Base-by-base conservation (phyloP, 2,113 vertebrate species). In the Notechis scutatus region DNA sequence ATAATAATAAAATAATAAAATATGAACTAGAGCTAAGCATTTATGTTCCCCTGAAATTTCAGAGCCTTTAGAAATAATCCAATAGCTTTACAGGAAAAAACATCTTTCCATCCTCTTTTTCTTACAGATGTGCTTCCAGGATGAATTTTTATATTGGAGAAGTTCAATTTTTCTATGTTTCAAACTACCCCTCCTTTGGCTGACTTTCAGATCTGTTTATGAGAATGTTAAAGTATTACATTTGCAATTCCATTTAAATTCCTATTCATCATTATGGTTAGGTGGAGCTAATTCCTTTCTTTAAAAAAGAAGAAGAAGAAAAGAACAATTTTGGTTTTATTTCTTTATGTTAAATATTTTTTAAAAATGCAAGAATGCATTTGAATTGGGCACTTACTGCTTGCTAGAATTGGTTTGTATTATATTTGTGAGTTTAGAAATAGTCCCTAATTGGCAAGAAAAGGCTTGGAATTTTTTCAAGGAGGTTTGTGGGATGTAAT, bases 221-320 rank as follows among this genome's bases (percentile, higher is more conserved):
- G 94, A 92, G 96, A 94, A 91, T 96, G 97, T 96, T 95, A 96
- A 96, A 95, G 91, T 97, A 97, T 96, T 96, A 94, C 90, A 59
- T 91, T 87, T 93, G 93, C 47, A 94, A 95, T 96, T 95, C 95
- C 54, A n/a, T 93, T 96, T 97, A 96, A 96, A 94, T 93, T 96
- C 94, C 91, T 94, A 88, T 42, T 96, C 94, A 95, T 91, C 94
- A 45, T 94, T 95, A 91, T 1, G 91, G 93, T 93, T 87, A 81
- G 91, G 86, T 8, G 14, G 91, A 96, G 90, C 56, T 59, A 24
- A 94, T 94, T 95, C 95, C 91, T 96, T 91, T 93, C 92, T 91
- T 85, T 94, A 95, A 91, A 57, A 57, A 74, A 81, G 29, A 74
- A 74, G n/a, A 74, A 74, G 69, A 81, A 81, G 74, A 21, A 56